A percentile compares a stretch with the other conserved stretches of the same genome.
These are phyloP conservation scores for Coremacera marginata DNA, from an alignment of 2,888 invertebrate species.

Conservation along the genomic window DNA sequence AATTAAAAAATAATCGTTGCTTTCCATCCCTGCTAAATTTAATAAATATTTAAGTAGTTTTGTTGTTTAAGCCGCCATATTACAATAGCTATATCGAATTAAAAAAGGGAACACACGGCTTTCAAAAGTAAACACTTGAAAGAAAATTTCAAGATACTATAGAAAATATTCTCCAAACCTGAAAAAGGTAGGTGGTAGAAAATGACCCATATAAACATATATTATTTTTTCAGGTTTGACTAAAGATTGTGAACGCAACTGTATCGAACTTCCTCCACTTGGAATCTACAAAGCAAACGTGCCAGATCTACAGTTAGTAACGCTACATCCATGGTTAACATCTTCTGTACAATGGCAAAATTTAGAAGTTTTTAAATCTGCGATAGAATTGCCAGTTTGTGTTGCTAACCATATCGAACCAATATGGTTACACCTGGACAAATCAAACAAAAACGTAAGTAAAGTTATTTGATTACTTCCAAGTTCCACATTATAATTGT, in stretches of 20 bases:
- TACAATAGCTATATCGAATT: too few relatives aligned
- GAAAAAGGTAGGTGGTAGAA: too few relatives aligned
- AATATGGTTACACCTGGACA: conserved; percentile 46
- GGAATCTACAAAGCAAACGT: conserved; percentile 71
- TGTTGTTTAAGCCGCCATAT: too few relatives aligned
- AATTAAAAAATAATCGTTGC: too few relatives aligned
- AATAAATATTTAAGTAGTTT: too few relatives aligned
- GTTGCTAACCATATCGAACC: conserved; percentile 45
- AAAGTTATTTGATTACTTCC: not conserved
- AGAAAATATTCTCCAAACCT: too few relatives aligned
- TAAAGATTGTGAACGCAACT: conserved; percentile 57
- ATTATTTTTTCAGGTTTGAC: conserved; percentile 38
- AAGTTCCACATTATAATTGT: too few relatives aligned
- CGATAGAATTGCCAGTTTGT: conserved; percentile 39
- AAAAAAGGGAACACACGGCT: too few relatives aligned
- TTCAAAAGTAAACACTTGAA: too few relatives aligned
- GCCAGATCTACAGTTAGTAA: conserved; percentile 62
- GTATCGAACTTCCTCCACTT: conserved; percentile 76
- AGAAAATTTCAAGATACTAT: too few relatives aligned
- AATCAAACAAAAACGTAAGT: conserved; percentile 10
- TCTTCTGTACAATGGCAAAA: conserved; percentile 26
- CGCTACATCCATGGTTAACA: conserved; percentile 58
- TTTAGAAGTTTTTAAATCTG: conserved; percentile 39
- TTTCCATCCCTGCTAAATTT: too few relatives aligned
- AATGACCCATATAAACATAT: too few relatives aligned